Percentiles rank a stretch among this genome's conserved stretches.
Evolutionary conservation across 2,797 vertebrate species (phyloP).

Genomic region (Streptopelia turtur): DNA sequence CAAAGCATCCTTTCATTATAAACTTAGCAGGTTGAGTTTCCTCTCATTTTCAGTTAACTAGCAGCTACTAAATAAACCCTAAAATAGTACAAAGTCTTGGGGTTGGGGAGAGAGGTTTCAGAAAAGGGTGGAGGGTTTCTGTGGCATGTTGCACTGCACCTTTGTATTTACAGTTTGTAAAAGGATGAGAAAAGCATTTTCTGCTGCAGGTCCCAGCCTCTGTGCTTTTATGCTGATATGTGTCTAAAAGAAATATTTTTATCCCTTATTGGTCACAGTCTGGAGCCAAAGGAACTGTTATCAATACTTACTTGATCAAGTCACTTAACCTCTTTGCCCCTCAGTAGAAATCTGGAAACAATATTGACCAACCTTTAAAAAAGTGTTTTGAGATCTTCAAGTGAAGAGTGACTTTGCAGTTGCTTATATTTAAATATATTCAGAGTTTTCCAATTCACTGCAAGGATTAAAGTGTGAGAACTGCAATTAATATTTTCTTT

Average conservation of each 20-base stretch:
- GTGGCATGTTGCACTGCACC: not conserved
- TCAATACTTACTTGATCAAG: not conserved
- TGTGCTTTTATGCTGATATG: not conserved
- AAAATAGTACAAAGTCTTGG: not conserved
- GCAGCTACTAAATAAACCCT: not conserved
- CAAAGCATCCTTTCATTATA: slow-evolving; percentile 52
- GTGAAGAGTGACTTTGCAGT: not conserved
- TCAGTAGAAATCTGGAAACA: not conserved
- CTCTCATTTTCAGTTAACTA: slow-evolving; percentile 13
- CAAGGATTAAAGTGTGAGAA: not conserved
- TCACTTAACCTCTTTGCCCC: not conserved
- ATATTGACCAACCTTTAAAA: not conserved
- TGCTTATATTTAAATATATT: not conserved
- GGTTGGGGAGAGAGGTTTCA: not conserved
- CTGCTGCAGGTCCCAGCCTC: not conserved
- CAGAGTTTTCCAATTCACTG: not conserved
- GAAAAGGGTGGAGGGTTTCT: not conserved
- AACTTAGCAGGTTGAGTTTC: not conserved
- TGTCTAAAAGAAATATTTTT: not conserved
- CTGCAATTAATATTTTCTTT: slow-evolving; percentile 21
- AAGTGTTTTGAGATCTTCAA: not conserved
- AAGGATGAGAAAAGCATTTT: not conserved
- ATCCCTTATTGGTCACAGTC: not conserved
- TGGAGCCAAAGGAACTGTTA: not conserved
- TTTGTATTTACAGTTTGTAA: not conserved